Percentiles rank a stretch among this genome's conserved stretches.
These are phyloP conservation scores for Ctenomys sociabilis DNA, from an alignment of 2,113 vertebrate genomes.

Conservation along the genomic window DNA sequence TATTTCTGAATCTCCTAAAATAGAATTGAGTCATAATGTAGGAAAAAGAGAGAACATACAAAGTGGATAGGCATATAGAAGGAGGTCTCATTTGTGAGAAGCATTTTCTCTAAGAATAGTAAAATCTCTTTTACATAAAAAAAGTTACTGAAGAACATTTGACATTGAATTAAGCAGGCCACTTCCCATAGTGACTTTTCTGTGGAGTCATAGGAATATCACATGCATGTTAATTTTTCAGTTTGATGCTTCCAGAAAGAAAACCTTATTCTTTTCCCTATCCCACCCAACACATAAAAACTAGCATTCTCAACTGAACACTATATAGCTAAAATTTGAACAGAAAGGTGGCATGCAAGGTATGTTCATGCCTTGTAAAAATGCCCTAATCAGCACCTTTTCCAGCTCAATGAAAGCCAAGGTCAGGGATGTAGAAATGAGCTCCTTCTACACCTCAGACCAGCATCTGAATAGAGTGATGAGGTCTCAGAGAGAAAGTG, in stretches of 20 bases:
- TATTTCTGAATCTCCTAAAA: constrained; percentile 75
- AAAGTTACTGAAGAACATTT: constrained; percentile 35
- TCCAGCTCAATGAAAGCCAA: not conserved
- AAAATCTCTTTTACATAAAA: constrained; percentile 37
- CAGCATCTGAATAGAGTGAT: not conserved
- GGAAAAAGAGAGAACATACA: constrained; percentile 55
- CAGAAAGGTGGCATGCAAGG: not conserved
- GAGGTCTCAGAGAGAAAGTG: not conserved
- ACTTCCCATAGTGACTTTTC: not conserved
- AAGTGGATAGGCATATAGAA: constrained; percentile 59
- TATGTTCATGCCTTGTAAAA: not conserved
- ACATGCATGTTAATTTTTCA: not conserved
- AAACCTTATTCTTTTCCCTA: not conserved
- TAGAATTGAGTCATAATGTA: constrained; percentile 75
- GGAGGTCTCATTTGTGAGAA: constrained; percentile 52
- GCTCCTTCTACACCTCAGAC: not conserved
- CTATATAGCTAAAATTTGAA: not conserved
- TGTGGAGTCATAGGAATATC: not conserved
- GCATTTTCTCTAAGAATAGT: constrained; percentile 61
- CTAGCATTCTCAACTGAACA: not conserved
- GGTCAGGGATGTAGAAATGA: not conserved
- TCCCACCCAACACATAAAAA: not conserved
- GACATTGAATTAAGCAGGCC: not conserved
- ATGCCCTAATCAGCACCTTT: not conserved
- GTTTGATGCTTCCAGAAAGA: not conserved